A percentile compares a stretch with the other conserved stretches of the same genome.
These are phyloP conservation scores for Desmodus rotundus DNA, from an alignment of 2,113 vertebrate genomes.

Conservation along the genomic window DNA sequence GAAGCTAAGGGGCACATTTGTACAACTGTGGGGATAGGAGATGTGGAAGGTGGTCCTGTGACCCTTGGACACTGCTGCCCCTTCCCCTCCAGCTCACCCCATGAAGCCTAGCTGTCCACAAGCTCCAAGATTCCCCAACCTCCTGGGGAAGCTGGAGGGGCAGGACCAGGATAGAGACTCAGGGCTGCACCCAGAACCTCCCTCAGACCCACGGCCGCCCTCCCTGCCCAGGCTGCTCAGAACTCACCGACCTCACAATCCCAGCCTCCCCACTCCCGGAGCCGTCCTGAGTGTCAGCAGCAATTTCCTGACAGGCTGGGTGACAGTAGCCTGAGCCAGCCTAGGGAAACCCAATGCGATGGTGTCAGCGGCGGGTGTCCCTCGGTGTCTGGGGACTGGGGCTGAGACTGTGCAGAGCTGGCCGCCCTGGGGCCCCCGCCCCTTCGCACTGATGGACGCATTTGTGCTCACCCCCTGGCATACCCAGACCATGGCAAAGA, in stretches of 20 bases:
- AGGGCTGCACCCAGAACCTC: background rate
- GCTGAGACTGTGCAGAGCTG: conserved; percentile 78
- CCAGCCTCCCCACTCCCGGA: background rate
- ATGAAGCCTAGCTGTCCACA: background rate
- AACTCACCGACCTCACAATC: background rate
- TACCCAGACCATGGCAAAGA: background rate
- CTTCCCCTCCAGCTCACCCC: background rate
- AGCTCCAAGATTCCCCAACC: background rate
- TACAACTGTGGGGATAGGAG: background rate
- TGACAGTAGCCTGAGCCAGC: conserved; percentile 77
- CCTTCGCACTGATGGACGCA: background rate
- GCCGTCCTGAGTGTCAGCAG: conserved; percentile 68
- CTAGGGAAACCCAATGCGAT: conserved; percentile 67
- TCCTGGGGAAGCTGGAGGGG: background rate
- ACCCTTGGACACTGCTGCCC: background rate
- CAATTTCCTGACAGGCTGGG: conserved; percentile 73
- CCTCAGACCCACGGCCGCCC: background rate
- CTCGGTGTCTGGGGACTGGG: conserved; percentile 26
- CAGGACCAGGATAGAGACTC: background rate
- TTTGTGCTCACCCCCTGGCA: background rate
- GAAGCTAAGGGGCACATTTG: background rate
- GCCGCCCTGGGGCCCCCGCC: background rate
- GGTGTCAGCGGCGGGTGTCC: conserved; percentile 45
- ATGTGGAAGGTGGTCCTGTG: background rate
- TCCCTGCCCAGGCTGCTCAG: background rate